Evolutionary conservation across 2,888 invertebrate genomes (phyloP), one percentile per base, ranked within the genome.

Genomic region (Drosophila formosana): DNA sequence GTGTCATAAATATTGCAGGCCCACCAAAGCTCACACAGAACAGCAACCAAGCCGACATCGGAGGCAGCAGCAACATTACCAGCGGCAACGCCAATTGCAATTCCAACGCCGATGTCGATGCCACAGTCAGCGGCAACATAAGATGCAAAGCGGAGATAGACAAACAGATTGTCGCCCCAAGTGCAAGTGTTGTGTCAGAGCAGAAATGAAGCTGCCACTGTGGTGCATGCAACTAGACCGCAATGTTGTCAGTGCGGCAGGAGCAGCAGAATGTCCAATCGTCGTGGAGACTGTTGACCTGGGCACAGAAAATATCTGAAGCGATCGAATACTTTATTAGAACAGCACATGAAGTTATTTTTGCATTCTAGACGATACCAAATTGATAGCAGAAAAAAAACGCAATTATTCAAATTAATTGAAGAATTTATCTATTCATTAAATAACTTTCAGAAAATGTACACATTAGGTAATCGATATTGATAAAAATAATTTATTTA

Each of bases 81-180:
- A 57, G 18, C 49, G 41, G 7, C 47, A 25, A 32, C 45, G 13
- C 26, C 13, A 30, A 18, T 23, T 11, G 26, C 18, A 18, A 50
- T 13, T 11, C 37, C 25, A 26, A 32, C 43, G 13, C 18, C 13
- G 18, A 13, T 28, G 32, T 18, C 18, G 18, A 30, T 18, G 18
- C 13, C 18, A 32, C 50, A 25, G 37, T 45, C 57, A 41, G 18
- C 18, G 18, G 18, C 18, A 18, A 26, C 26, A 47, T 46, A 51
- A 80, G 77, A 88, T 82, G 70, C 76, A 68, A 70, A 75, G 84
- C 81, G 63, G 57, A 86, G 82, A 83, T 88, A 86, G 75, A 45
- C 87, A 86, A 82, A 88, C 88, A 88, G 84, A 86, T 83, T 88
- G 88, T 83, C 75, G 82, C 82, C 82, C 64, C 62, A 83, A 78